phyloP scores from a whole-genome alignment of 2,113 vertebrate genomes.

The Hystrix brachyura region DNA sequence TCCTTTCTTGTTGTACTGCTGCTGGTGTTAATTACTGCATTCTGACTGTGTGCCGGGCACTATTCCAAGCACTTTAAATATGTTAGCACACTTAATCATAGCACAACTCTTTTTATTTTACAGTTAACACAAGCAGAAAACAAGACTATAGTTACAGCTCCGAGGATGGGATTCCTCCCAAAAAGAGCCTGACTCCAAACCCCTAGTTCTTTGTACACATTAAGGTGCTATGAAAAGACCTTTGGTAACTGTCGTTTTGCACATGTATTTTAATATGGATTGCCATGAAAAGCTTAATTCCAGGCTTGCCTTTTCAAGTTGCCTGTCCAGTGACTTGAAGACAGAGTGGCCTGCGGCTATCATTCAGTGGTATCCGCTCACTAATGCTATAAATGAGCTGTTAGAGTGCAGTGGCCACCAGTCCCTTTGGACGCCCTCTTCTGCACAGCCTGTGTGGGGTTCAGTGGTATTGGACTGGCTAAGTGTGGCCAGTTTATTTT shows the following conservation, averaged over 20 bases:
- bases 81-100: not conserved
- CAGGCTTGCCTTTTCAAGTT: not conserved
- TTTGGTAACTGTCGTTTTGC: not conserved
- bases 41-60: not conserved
- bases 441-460: not conserved
- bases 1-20: not conserved
- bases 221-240: not conserved
- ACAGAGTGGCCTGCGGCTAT: not conserved
- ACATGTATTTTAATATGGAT: not conserved
- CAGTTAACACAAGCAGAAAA: not conserved
- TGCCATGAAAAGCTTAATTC: not conserved
- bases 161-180: not conserved
- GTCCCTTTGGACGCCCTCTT: not conserved
- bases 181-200: not conserved
- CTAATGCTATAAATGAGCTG: not conserved
- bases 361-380: not conserved
- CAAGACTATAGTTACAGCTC: not conserved
- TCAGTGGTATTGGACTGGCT: not conserved
- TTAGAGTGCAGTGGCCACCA: not conserved
- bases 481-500: not conserved
- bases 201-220: not conserved
- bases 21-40: not conserved
- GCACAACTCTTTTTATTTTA: constrained; percentile 1
- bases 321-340: not conserved
- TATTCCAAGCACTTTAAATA: not conserved